Percentiles rank a stretch among this genome's conserved stretches.
Conservation (phyloP, 1,140 invertebrate species). For the Drosophila nebulosa region DNA sequence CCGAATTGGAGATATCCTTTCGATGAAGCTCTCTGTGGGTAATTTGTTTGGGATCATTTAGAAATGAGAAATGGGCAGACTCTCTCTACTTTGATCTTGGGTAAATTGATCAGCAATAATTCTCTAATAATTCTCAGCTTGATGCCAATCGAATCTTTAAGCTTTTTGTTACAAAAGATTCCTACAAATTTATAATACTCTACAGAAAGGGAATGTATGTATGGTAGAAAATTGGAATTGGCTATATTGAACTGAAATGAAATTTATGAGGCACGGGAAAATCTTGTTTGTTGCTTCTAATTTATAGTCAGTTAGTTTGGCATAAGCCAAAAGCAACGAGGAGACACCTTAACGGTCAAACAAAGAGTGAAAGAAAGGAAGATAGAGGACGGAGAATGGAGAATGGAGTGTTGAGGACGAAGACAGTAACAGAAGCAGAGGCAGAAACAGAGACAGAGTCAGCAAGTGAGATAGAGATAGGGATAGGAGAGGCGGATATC, state of each 20-base stretch:
- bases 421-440: neutral
- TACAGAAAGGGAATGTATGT: too few species aligned
- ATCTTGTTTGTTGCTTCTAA: slow-evolving; percentile 55
- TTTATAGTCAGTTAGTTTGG: slow-evolving; percentile 51
- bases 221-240: slow-evolving; percentile 25
- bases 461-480: slow-evolving; percentile 6
- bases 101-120: too few species aligned
- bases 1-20: neutral
- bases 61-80: too few species aligned
- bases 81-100: too few species aligned
- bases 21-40: too few species aligned
- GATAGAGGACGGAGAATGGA: neutral
- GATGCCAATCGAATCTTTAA: too few species aligned
- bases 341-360: slow-evolving; percentile 55
- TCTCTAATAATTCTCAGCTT: too few species aligned
- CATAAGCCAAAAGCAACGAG: slow-evolving; percentile 5
- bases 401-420: too few species aligned
- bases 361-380: neutral
- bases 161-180: too few species aligned
- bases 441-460: neutral
- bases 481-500: slow-evolving; percentile 54
- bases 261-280: slow-evolving; percentile 66
- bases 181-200: too few species aligned
- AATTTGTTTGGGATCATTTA: too few species aligned
- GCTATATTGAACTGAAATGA: slow-evolving; percentile 27